Percentiles rank a stretch among this genome's conserved stretches.
Evolutionary conservation across 2,797 vertebrate genomes (phyloP).

Genomic region (Helostoma temminkii): DNA sequence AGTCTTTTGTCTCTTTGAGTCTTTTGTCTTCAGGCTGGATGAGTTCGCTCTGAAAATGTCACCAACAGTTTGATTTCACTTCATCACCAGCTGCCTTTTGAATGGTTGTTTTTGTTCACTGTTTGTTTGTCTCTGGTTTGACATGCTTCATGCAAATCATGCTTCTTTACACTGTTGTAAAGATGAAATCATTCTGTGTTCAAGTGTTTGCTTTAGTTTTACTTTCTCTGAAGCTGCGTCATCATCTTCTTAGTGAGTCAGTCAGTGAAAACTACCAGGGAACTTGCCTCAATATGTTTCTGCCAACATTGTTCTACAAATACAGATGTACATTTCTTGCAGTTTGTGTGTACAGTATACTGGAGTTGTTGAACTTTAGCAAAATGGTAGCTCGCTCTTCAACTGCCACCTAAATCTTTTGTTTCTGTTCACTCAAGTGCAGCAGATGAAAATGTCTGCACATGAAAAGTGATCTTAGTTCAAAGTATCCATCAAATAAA

Average conservation of each 20-base stretch:
- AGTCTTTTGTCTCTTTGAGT: slow-evolving; percentile 56
- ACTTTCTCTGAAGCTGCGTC: not conserved
- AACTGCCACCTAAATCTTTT: too few species aligned
- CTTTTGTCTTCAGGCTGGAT: slow-evolving; percentile 63
- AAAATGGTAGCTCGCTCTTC: too few species aligned
- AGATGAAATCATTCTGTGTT: not conserved
- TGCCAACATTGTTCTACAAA: too few species aligned
- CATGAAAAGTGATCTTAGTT: too few species aligned
- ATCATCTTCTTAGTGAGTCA: not conserved
- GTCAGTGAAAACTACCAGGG: not conserved
- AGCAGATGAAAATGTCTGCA: too few species aligned
- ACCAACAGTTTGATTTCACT: slow-evolving; percentile 43
- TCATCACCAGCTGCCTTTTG: slow-evolving; percentile 32
- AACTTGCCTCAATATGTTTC: too few species aligned
- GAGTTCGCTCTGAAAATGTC: slow-evolving; percentile 66
- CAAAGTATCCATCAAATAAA: too few species aligned
- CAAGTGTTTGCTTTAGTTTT: not conserved
- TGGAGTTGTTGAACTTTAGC: too few species aligned
- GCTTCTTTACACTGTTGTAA: not conserved
- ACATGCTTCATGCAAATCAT: slow-evolving; percentile 33
- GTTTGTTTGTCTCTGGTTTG: slow-evolving; percentile 16
- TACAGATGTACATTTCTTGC: too few species aligned
- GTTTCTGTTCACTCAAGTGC: too few species aligned
- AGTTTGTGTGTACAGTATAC: too few species aligned
- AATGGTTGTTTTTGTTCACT: slow-evolving; percentile 1